Evolutionary conservation across 2,888 invertebrate species (phyloP).

Genomic region (Electrophaes corylata): DNA sequence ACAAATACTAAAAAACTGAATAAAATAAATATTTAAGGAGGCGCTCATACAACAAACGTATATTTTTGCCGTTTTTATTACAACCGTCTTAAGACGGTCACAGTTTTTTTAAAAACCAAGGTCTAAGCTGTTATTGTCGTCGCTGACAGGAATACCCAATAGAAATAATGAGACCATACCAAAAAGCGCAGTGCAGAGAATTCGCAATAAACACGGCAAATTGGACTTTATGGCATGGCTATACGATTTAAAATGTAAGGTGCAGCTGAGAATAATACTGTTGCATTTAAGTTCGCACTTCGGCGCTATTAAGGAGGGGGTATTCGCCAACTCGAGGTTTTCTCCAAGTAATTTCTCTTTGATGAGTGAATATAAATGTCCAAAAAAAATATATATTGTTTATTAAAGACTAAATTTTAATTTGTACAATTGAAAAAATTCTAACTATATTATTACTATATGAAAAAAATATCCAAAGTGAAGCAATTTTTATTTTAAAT

Average conservation of each 20-base stretch:
- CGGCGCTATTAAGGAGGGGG: constrained; percentile 24
- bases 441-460: too few species aligned
- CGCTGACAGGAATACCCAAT: constrained; percentile 26
- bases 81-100: not conserved
- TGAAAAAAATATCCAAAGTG: too few species aligned
- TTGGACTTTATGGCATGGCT: constrained; percentile 13
- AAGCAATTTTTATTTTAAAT: too few species aligned
- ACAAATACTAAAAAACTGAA: too few species aligned
- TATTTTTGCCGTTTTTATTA: not conserved
- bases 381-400: too few species aligned
- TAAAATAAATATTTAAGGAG: too few species aligned
- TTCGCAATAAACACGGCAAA: constrained; percentile 12
- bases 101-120: not conserved
- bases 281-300: constrained; percentile 28
- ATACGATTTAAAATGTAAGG: constrained; percentile 13
- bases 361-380: too few species aligned
- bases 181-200: constrained; percentile 31
- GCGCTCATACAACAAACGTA: too few species aligned
- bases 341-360: too few species aligned
- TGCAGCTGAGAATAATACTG: constrained; percentile 9
- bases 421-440: too few species aligned
- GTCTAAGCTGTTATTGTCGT: constrained; percentile 18
- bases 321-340: too few species aligned
- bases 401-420: too few species aligned
- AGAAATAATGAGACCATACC: constrained; percentile 25